phyloP scores from a whole-genome alignment of 2,888 invertebrate species.

The Pyrgus malvae region DNA sequence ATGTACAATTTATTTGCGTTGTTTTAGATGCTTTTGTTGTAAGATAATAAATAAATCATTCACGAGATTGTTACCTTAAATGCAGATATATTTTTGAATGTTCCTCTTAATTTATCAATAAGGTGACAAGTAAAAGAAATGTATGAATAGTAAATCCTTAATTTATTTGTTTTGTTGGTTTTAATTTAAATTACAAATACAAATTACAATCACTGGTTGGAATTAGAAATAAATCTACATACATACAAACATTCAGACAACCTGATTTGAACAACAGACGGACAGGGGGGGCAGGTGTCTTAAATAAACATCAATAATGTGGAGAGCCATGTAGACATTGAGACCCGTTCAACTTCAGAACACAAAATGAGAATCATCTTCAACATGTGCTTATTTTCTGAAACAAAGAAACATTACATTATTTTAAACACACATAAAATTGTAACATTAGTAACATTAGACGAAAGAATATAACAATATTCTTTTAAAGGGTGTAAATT shows the following conservation, averaged over 20 bases:
- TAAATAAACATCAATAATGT: conserved; percentile 40
- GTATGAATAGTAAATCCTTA: conserved; percentile 62
- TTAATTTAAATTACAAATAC: conserved; percentile 67
- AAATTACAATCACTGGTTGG: conserved; percentile 64
- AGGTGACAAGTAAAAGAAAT: conserved; percentile 56
- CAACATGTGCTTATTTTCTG: conserved; percentile 62
- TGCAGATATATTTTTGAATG: conserved; percentile 41
- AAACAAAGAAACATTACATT: conserved; percentile 43
- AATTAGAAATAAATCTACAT: conserved; percentile 62
- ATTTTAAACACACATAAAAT: neutral
- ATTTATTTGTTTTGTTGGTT: conserved; percentile 65
- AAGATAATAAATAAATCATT: conserved; percentile 51
- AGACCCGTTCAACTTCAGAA: conserved; percentile 51
- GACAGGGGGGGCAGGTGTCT: conserved; percentile 52
- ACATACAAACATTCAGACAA: conserved; percentile 62
- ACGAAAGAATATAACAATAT: neutral
- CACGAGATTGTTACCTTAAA: conserved; percentile 42
- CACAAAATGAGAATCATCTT: conserved; percentile 39
- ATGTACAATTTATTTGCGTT: conserved; percentile 69
- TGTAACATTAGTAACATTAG: neutral
- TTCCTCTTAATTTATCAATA: conserved; percentile 41
- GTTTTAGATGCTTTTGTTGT: conserved; percentile 57
- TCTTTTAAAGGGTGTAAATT: too few relatives aligned
- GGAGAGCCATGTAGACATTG: conserved; percentile 35
- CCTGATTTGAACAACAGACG: conserved; percentile 62